Evolutionary conservation across 2,888 invertebrate species (phyloP).

Genomic region (Escarpia spicata): DNA sequence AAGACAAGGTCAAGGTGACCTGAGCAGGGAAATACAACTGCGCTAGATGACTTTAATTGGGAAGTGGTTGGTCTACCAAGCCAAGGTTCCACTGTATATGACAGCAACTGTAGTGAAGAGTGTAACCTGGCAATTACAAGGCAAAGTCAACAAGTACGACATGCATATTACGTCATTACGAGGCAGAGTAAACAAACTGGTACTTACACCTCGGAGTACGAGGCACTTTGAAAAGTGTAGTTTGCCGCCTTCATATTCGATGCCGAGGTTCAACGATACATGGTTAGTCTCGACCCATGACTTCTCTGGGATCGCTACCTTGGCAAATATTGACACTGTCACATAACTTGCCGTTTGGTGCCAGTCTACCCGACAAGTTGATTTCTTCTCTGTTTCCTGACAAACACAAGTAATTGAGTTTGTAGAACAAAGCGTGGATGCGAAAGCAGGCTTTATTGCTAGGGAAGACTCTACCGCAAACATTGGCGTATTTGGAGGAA

Average conservation of each 20-base stretch:
- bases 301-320: conserved; percentile 82
- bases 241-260: conserved; percentile 82
- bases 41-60: no score
- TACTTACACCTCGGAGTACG: conserved; percentile 84
- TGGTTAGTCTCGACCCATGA: conserved; percentile 85
- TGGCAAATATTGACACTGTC: conserved; percentile 89
- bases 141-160: not conserved
- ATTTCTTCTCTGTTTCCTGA: conserved; percentile 41
- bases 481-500: no score
- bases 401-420: not conserved
- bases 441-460: no score
- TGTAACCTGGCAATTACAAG: no score
- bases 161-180: not conserved
- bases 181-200: not conserved
- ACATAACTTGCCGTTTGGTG: conserved; percentile 90
- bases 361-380: conserved; percentile 80
- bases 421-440: not conserved
- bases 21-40: no score
- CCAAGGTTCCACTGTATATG: no score
- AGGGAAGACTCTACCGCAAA: no score
- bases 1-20: no score
- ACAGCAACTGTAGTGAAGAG: no score
- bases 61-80: no score
- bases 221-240: conserved; percentile 70
- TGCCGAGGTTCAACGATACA: conserved; percentile 78